Percentiles rank a stretch among this genome's conserved stretches.
Evolutionary conservation across 2,888 invertebrate species (phyloP).

Genomic region (Pachycephus smyrnensis): DNA sequence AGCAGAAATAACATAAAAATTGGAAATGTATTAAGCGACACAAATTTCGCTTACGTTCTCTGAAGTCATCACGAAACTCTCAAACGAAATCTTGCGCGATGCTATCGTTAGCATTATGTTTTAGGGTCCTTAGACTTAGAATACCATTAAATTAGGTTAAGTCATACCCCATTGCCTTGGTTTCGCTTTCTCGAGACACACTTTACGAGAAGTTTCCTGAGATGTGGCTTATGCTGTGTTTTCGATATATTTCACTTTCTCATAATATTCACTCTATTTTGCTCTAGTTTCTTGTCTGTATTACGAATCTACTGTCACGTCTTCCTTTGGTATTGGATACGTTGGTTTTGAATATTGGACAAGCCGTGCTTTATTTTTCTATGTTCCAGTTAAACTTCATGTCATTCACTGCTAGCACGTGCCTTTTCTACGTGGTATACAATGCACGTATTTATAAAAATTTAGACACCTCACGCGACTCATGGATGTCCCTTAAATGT

Average conservation of each 20-base stretch:
- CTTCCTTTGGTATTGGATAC: constrained; percentile 39
- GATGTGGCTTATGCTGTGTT: constrained; percentile 64
- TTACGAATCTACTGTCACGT: constrained; percentile 14
- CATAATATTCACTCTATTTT: constrained; percentile 49
- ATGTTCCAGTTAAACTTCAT: constrained; percentile 33
- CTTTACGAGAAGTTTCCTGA: constrained; percentile 30
- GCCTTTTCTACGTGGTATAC: constrained; percentile 30
- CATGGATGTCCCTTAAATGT: background rate
- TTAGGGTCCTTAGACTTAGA: constrained; percentile 44
- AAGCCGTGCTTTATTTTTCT: constrained; percentile 35
- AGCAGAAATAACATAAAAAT: background rate
- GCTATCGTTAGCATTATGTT: constrained; percentile 41
- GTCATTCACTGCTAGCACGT: constrained; percentile 36
- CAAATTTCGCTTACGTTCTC: background rate
- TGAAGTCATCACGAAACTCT: constrained; percentile 17
- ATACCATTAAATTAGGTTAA: constrained; percentile 33
- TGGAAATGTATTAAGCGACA: background rate
- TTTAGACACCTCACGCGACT: background rate
- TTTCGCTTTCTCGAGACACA: constrained; percentile 43
- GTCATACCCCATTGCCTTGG: constrained; percentile 42
- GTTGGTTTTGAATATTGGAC: constrained; percentile 35
- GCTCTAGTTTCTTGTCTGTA: constrained; percentile 34
- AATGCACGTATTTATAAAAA: background rate
- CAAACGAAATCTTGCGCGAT: constrained; percentile 27
- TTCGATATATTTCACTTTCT: constrained; percentile 40